Percentiles rank a stretch among this genome's conserved stretches.
These are phyloP conservation scores for Phania funesta DNA, from an alignment of 2,888 invertebrate species.

Conservation along the genomic window DNA sequence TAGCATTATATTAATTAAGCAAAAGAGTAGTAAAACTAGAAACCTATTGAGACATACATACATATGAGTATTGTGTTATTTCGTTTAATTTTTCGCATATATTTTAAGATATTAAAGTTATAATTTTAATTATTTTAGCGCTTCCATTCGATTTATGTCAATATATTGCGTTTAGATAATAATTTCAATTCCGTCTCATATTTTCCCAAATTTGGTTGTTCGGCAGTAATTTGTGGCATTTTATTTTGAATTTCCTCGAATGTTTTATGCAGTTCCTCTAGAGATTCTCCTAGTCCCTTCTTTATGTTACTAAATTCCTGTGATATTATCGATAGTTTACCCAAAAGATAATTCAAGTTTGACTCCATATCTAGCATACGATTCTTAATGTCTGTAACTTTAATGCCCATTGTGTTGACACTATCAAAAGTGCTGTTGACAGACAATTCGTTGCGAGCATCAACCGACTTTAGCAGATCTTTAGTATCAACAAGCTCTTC, in stretches of 20 bases:
- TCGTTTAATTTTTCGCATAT: background rate
- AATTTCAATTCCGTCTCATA: constrained; percentile 78
- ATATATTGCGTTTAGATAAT: constrained; percentile 73
- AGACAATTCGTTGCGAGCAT: constrained; percentile 88
- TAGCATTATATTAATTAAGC: constrained; percentile 22
- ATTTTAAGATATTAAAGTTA: background rate
- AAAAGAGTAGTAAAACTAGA: constrained; percentile 28
- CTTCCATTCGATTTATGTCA: constrained; percentile 40
- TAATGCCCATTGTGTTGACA: constrained; percentile 89
- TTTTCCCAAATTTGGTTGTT: constrained; percentile 82
- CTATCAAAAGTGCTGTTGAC: constrained; percentile 89
- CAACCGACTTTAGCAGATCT: constrained; percentile 86
- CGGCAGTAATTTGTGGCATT: constrained; percentile 81
- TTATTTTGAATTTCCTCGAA: constrained; percentile 84
- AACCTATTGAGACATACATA: constrained; percentile 26
- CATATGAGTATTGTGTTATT: background rate
- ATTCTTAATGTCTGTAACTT: constrained; percentile 88
- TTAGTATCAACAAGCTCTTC: constrained; percentile 89
- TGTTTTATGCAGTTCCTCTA: constrained; percentile 86
- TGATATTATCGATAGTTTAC: constrained; percentile 88
- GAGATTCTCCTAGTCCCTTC: constrained; percentile 86
- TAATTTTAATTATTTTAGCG: background rate
- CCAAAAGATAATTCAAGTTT: constrained; percentile 90
- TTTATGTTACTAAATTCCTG: constrained; percentile 93
- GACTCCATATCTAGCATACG: constrained; percentile 89